Base-by-base conservation (phyloP, 2,888 invertebrate genomes). In the Salticus scenicus region DNA sequence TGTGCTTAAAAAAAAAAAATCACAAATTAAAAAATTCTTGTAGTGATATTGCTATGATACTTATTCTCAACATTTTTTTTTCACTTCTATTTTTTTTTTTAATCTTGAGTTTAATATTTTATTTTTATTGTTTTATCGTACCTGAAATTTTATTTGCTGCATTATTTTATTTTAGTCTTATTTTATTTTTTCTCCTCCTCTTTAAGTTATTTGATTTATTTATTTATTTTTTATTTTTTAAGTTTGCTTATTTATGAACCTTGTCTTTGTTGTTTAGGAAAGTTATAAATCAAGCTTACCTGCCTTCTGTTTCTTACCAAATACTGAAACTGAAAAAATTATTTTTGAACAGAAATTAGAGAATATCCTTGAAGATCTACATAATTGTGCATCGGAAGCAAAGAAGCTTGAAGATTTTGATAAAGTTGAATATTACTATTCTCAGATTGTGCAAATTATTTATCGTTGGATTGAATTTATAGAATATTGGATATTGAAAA, bases 281-380 rank as follows among this genome's bases (percentile, higher is more conserved):
- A 72, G 33, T 72, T 72, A 42, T 51, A 33, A 42, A 8, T 67
- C 83, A 72, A 47, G 47, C 69, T 72, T 77, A 66, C 41, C 72
- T 37, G 31, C 37, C 20, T 27, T 12, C 31, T 57, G 8, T 31
- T 73, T 51, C 51, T 83, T 66, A n/a, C 63, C 31, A 37, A 67
- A 64, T 73, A 67, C 67, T 83, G 77, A 72, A 66, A 72, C 72
- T 72, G 28, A 77, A 83, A 83, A 77, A 83, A 30, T 24, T 72
- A 31, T 77, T 83, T 83, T 77, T 73, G 51, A 57, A 51, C 83
- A 83, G 73, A 83, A 70, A 77, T 41, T 83, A 47, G 47, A 66
- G 24, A 33, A 71, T 20, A 67, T 67, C 20, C 47, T 83, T 24
- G 64, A 28, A n/a, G 24, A 73, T 10, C 33, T 83, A 14, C n/a